These are phyloP conservation scores for Orbicella faveolata DNA, from an alignment of 64 coral and sea anemone genomes.

Conservation along the genomic window DNA sequence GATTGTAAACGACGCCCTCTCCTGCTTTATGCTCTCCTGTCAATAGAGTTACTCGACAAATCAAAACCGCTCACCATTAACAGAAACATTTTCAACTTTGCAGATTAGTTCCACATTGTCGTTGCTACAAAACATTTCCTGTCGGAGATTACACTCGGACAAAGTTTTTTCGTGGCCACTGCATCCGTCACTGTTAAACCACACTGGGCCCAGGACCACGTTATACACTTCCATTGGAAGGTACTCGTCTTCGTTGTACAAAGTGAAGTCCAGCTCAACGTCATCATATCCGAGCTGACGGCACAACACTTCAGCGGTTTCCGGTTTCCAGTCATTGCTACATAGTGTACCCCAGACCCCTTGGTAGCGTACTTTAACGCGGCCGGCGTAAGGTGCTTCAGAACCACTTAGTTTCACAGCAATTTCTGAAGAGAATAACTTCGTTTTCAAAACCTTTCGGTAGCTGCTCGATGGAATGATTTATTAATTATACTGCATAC, in stretches of 20 bases:
- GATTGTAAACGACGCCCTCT: background rate
- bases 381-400: constrained; percentile 19
- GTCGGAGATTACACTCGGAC: background rate
- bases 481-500: too few species aligned
- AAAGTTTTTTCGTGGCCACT: constrained; percentile 1
- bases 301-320: constrained; percentile 18
- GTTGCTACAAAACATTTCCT: background rate
- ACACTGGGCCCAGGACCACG: constrained; percentile 4
- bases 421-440: background rate
- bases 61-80: constrained; percentile 6
- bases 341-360: constrained; percentile 35
- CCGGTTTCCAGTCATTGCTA: constrained; percentile 8
- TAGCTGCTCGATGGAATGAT: too few species aligned
- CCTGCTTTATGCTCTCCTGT: background rate
- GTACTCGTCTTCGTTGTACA: background rate
- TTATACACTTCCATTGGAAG: background rate
- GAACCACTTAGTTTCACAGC: constrained; percentile 3
- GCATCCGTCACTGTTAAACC: constrained; percentile 17
- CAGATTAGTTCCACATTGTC: constrained; percentile 1
- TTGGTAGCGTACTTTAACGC: constrained; percentile 38
- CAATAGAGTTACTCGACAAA: background rate
- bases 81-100: constrained; percentile 5
- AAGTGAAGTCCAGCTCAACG: constrained; percentile 18
- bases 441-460: too few species aligned
- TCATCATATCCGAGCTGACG: constrained; percentile 22